These are phyloP conservation scores for Desmodus rotundus DNA, from an alignment of 2,113 vertebrate genomes.

Conservation along the genomic window DNA sequence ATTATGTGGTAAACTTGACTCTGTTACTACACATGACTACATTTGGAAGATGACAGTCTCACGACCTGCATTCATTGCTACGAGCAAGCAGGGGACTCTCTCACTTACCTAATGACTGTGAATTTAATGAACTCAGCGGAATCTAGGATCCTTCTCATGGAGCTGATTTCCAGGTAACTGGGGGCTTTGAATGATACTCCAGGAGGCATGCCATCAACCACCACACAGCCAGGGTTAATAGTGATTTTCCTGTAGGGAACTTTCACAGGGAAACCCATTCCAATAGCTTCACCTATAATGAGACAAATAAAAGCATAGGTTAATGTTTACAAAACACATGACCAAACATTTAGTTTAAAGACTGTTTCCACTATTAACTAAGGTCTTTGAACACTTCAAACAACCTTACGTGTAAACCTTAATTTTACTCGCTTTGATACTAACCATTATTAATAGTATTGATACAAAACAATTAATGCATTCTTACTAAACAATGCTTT, in stretches of 20 bases:
- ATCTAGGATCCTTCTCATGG: conserved; percentile 85
- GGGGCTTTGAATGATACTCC: conserved; percentile 85
- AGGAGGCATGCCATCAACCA: conserved; percentile 85
- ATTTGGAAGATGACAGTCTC: neutral
- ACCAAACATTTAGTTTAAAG: neutral
- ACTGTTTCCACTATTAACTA: neutral
- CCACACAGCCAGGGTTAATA: conserved; percentile 84
- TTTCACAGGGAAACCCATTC: conserved; percentile 85
- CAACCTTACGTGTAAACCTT: neutral
- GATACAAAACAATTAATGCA: neutral
- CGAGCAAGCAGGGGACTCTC: neutral
- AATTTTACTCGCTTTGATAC: neutral
- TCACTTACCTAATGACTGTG: conserved; percentile 81
- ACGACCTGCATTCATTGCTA: neutral
- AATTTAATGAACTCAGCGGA: conserved; percentile 85
- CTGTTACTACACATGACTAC: neutral
- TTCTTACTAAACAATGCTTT: neutral
- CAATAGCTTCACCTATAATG: conserved; percentile 82
- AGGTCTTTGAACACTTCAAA: neutral
- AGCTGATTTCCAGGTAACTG: conserved; percentile 85
- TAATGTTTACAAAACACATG: neutral
- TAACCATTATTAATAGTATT: neutral
- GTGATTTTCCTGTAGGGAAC: conserved; percentile 87
- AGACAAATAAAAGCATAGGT: neutral
- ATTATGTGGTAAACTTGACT: neutral